Evolutionary conservation across 2,113 vertebrate genomes (phyloP), one percentile per base, ranked within the genome.

Genomic region (Chaetorhynchus papuensis): DNA sequence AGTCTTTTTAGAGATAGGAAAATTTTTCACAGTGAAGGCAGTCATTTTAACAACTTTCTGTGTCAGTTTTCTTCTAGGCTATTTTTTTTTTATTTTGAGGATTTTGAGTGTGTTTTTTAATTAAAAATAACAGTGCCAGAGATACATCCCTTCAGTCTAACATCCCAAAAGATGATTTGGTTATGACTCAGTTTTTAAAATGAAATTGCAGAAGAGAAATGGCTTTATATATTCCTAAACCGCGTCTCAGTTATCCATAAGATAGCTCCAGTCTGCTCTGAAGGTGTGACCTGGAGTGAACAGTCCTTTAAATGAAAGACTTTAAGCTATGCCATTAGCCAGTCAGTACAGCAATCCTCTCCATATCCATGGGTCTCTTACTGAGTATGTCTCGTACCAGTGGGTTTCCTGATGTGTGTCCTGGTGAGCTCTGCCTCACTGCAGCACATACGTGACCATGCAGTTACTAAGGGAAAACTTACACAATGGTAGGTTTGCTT

Each of bases 351-450:
- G 31, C 54, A 66, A 7, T 61, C n/a, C 50, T 39, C 2, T 20
- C 39, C 35, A 3, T 44, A 30, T 37, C 26, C 7, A 1, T 19
- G 6, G 20, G 22, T 64, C 20, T 64, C 33, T 44, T 45, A 23
- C 18, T 15, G 3, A 3, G 3, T 5, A 2, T 37, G 31, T 41
- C 78, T 52, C 0, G 0, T 49, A 33, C 23, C 14, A 35, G 45
- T 10, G 71, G 13, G 17, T 60, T 64, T 93, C 47, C 41, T 78
- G 44, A 44, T 5, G 10, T 2, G 9, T 45, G 19, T 47, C 41
- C 31, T 63, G 37, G 26, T 56, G 82, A 87, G 57, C 84, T 5
- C 1, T 59, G 37, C 23, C 53, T 72, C 41, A 5, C 52, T 49
- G 45, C 93, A 74, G n/a, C 27, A 16, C 30, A 19, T 22, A 12